Conservation (phyloP, 1,140 invertebrate species). For the Psix sp. region DNA sequence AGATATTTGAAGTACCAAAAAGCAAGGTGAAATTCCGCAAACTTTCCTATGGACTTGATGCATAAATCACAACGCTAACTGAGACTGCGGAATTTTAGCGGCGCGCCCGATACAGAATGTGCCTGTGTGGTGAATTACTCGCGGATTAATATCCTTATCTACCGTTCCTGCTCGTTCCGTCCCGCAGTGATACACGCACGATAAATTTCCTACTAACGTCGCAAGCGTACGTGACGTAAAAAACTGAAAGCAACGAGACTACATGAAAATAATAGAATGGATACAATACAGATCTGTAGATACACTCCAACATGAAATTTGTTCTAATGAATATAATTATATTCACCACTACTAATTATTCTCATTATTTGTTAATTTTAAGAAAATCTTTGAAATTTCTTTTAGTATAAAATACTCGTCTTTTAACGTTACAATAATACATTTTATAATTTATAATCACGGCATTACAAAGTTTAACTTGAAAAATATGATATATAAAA, state of each 20-base stretch:
- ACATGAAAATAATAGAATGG: constrained; percentile 24
- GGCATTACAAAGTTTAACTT: too few relatives aligned
- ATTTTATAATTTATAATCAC: too few relatives aligned
- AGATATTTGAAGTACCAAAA: constrained; percentile 62
- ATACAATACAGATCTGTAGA: too few relatives aligned
- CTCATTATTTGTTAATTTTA: too few relatives aligned
- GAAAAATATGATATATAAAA: too few relatives aligned
- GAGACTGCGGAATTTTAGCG: constrained; percentile 57
- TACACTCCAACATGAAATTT: too few relatives aligned
- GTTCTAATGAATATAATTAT: too few relatives aligned
- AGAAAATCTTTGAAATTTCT: too few relatives aligned
- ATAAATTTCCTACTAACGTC: constrained; percentile 31
- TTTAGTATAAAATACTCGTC: too few relatives aligned
- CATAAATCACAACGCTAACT: constrained; percentile 65
- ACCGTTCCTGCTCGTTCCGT: constrained; percentile 36
- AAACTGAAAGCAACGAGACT: constrained; percentile 13
- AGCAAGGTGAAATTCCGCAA: constrained; percentile 63
- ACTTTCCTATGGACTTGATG: constrained; percentile 64
- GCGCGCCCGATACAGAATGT: constrained; percentile 61
- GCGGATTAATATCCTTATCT: constrained; percentile 68
- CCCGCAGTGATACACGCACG: constrained; percentile 36
- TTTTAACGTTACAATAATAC: too few relatives aligned
- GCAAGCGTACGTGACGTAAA: constrained; percentile 27
- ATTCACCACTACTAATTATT: too few relatives aligned
- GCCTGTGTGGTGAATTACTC: constrained; percentile 56